A percentile compares a stretch with the other conserved stretches of the same genome.
phyloP scores from a whole-genome alignment of 2,113 vertebrate genomes.

The Hassar affinis region DNA sequence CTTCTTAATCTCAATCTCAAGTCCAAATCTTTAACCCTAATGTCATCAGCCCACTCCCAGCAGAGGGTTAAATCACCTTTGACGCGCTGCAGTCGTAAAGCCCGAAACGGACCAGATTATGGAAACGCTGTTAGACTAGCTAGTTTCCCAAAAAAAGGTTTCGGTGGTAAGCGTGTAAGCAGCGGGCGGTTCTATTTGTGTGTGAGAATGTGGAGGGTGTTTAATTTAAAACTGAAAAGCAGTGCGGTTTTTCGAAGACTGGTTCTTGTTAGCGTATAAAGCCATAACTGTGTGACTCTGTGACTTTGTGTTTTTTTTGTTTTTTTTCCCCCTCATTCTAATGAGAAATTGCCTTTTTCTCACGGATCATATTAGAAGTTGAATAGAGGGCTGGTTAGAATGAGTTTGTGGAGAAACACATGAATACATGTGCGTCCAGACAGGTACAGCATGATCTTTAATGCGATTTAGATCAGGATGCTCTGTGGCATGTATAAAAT shows the following conservation, averaged over 20 bases:
- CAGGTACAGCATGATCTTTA: background rate
- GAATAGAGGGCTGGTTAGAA: background rate
- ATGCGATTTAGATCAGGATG: too few relatives aligned
- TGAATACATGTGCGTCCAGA: background rate
- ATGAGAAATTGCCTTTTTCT: slow-evolving; percentile 6
- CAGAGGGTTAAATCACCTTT: slow-evolving; percentile 22
- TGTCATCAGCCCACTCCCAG: background rate
- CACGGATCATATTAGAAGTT: slow-evolving; percentile 11
- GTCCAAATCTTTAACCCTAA: background rate
- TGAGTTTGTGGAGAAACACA: background rate
- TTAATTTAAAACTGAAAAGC: slow-evolving; percentile 39
- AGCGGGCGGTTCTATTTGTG: slow-evolving; percentile 31
- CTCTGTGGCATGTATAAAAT: background rate
- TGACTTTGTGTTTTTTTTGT: background rate
- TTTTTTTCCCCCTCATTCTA: background rate
- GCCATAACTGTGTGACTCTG: slow-evolving; percentile 36
- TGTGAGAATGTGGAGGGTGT: slow-evolving; percentile 25
- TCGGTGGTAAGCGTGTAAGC: slow-evolving; percentile 31
- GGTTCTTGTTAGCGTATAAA: slow-evolving; percentile 47
- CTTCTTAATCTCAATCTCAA: too few relatives aligned
- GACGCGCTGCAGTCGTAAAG: background rate
- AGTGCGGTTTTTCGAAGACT: slow-evolving; percentile 48
- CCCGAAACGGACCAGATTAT: slow-evolving; percentile 23
- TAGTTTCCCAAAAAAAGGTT: slow-evolving; percentile 24
- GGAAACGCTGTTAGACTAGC: slow-evolving; percentile 6